phyloP scores from a whole-genome alignment of 2,797 vertebrate genomes.

The Melanotaenia nigrans region DNA sequence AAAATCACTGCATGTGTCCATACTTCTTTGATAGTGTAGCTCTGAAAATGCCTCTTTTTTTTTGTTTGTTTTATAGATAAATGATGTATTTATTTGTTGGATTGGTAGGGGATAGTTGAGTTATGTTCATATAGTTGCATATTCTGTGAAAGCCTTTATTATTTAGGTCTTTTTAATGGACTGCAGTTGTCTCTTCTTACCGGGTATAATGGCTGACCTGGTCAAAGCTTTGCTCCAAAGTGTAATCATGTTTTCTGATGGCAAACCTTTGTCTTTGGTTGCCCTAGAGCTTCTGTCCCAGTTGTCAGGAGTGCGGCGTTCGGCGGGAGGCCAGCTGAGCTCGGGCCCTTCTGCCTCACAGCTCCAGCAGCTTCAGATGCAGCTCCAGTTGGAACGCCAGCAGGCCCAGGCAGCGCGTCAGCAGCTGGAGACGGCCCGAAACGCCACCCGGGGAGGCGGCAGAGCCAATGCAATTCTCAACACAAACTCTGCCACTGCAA shows the following conservation, averaged over 20 bases:
- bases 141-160: neutral
- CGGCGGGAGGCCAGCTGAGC: conserved; percentile 95
- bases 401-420: conserved; percentile 96
- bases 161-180: neutral
- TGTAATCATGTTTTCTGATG: neutral
- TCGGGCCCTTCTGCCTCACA: conserved; percentile 97
- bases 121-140: neutral
- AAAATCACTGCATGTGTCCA: neutral
- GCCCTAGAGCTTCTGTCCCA: conserved; percentile 94
- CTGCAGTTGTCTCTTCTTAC: neutral
- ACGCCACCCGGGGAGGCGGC: conserved; percentile 86
- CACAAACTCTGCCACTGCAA: conserved; percentile 66
- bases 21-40: neutral
- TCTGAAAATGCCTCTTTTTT: neutral
- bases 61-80: neutral
- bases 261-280: neutral
- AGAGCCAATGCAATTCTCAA: conserved; percentile 75
- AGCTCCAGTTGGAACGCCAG: conserved; percentile 95
- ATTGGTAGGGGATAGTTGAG: neutral
- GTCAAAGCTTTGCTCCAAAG: neutral
- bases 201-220: neutral
- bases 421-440: conserved; percentile 95
- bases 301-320: conserved; percentile 95
- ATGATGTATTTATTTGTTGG: neutral
- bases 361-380: conserved; percentile 98